Evolutionary conservation across 2,888 invertebrate species (phyloP).

Genomic region (Timema cristinae): DNA sequence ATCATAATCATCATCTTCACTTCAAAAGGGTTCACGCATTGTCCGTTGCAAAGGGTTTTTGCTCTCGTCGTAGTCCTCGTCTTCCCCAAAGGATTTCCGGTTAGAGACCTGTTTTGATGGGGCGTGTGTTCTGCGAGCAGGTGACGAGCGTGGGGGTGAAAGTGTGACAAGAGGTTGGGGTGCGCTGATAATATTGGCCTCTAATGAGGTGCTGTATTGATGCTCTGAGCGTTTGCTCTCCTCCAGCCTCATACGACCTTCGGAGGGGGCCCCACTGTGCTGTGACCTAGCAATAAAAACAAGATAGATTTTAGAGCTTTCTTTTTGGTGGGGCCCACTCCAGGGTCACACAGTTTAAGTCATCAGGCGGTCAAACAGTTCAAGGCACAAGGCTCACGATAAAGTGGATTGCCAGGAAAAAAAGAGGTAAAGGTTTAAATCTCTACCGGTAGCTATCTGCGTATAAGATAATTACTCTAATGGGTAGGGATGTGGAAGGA

Average conservation of each 20-base stretch:
- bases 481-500: no score
- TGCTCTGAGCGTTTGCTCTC: constrained; percentile 44
- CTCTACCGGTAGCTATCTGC: neutral
- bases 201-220: constrained; percentile 56
- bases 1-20: constrained; percentile 59
- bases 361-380: neutral
- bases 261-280: constrained; percentile 39
- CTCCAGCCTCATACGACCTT: constrained; percentile 55
- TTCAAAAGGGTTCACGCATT: constrained; percentile 41
- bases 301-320: constrained; percentile 45
- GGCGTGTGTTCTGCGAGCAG: constrained; percentile 10
- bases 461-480: no score
- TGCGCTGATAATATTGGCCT: constrained; percentile 51
- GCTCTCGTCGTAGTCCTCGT: constrained; percentile 66
- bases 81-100: constrained; percentile 53
- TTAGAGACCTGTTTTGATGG: constrained; percentile 38
- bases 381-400: neutral
- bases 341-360: neutral
- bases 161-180: neutral
- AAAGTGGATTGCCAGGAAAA: neutral
- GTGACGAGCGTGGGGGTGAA: constrained; percentile 1
- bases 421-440: neutral
- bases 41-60: constrained; percentile 60
- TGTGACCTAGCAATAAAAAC: constrained; percentile 43
- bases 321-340: constrained; percentile 34